Conservation (phyloP, 2,797 vertebrate species). For the Tympanoctomys barrerae region DNA sequence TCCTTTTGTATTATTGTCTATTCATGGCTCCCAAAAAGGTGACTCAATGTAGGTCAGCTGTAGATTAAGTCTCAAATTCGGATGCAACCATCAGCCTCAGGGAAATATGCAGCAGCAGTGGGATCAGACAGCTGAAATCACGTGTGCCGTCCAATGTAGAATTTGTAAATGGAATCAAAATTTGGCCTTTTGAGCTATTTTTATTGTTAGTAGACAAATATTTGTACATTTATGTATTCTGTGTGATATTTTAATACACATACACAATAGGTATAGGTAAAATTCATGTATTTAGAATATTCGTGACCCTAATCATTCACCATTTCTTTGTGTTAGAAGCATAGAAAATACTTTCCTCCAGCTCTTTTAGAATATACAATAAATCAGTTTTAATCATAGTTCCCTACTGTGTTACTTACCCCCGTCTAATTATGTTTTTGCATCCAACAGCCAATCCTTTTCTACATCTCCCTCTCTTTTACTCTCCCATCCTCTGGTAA, state of each 20-base stretch:
- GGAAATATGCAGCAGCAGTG: background rate
- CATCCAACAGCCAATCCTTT: background rate
- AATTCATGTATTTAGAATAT: background rate
- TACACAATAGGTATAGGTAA: background rate
- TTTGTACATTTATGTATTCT: background rate
- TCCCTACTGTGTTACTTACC: background rate
- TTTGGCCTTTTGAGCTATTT: background rate
- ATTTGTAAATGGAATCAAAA: background rate
- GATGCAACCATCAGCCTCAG: background rate
- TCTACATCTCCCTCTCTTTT: background rate
- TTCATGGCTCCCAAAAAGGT: background rate
- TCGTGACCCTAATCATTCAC: background rate
- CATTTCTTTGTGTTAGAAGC: background rate
- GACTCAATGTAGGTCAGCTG: background rate
- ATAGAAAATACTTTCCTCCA: background rate
- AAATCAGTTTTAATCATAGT: background rate
- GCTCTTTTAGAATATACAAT: background rate
- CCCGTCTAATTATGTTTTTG: background rate
- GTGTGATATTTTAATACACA: background rate
- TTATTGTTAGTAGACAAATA: background rate
- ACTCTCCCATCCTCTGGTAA: background rate
- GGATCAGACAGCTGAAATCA: fast-evolving
- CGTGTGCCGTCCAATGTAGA: background rate
- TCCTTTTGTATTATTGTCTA: background rate
- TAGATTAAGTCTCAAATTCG: background rate